A percentile compares a stretch with the other conserved stretches of the same genome.
phyloP scores from a whole-genome alignment of 2,888 invertebrate species.

The Ommatoiulus sabulosus region DNA sequence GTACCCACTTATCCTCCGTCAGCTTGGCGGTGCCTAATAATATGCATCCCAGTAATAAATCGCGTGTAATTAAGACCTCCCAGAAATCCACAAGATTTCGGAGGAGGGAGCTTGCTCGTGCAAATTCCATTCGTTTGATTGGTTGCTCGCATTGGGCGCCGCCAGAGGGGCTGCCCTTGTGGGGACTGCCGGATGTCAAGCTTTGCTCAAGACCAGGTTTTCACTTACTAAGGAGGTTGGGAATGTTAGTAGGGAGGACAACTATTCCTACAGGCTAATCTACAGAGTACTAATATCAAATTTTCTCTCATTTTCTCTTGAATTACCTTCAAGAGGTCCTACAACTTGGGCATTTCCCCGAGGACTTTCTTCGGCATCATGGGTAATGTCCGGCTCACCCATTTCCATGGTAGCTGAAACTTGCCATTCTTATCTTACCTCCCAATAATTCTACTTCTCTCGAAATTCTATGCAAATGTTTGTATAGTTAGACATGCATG shows the following conservation, averaged over 20 bases:
- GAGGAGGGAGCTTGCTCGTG: neutral
- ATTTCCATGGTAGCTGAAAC: neutral
- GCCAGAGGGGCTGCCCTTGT: neutral
- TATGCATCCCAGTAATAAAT: conserved; percentile 15
- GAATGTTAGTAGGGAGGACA: neutral
- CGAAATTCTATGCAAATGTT: no score
- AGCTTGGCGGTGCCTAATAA: neutral
- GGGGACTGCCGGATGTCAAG: conserved; percentile 15
- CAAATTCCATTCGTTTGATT: neutral
- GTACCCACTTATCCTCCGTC: conserved; percentile 22
- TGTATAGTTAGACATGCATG: no score
- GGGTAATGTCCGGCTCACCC: conserved; percentile 34
- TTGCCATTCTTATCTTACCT: no score
- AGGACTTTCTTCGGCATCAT: neutral
- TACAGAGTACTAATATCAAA: neutral
- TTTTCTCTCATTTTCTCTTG: neutral
- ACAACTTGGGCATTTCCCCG: neutral
- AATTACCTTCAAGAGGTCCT: neutral
- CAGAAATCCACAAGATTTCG: neutral
- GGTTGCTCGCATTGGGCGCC: conserved; percentile 1
- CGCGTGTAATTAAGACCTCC: neutral
- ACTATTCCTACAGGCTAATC: conserved; percentile 1
- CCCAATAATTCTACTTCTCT: no score
- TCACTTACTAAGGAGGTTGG: neutral
- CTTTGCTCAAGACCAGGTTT: neutral